Evolutionary conservation across 2,888 invertebrate genomes (phyloP).

Genomic region (Pilophorus perplexus): DNA sequence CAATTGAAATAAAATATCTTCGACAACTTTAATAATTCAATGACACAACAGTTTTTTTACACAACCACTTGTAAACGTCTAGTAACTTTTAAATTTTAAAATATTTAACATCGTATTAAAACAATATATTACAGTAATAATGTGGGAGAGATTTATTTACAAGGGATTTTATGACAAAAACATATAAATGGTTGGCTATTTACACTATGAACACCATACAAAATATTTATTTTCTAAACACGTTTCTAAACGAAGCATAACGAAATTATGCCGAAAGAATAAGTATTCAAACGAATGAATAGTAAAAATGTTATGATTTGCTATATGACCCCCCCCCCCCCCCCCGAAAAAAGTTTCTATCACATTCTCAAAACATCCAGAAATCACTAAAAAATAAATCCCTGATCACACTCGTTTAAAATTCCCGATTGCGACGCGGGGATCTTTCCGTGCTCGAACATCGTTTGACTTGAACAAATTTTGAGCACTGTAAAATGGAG

Average conservation of each 20-base stretch:
- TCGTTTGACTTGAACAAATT: too few species aligned
- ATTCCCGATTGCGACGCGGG: too few species aligned
- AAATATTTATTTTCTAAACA: constrained; percentile 38
- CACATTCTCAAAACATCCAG: constrained; percentile 26
- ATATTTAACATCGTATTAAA: constrained; percentile 42
- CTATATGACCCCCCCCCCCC: not conserved
- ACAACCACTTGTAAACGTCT: constrained; percentile 34
- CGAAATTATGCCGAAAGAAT: constrained; percentile 23
- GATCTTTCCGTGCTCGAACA: too few species aligned
- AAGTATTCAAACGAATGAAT: constrained; percentile 9
- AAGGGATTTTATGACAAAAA: constrained; percentile 41
- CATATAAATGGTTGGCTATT: constrained; percentile 44
- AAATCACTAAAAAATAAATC: constrained; percentile 12
- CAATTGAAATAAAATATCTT: constrained; percentile 30
- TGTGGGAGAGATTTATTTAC: constrained; percentile 29
- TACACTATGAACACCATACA: constrained; percentile 46
- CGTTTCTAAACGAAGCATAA: constrained; percentile 27
- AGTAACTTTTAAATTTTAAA: constrained; percentile 33
- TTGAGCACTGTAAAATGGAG: too few species aligned
- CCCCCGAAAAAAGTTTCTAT: not conserved
- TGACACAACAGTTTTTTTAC: constrained; percentile 29
- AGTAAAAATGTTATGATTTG: not conserved
- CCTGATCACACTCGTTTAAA: too few species aligned
- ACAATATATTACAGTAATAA: constrained; percentile 41
- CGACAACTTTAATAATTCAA: constrained; percentile 21